Percentiles rank a stretch among this genome's conserved stretches.
Evolutionary conservation across 1,140 invertebrate species (phyloP).

Genomic region (Nephotettix cincticeps): DNA sequence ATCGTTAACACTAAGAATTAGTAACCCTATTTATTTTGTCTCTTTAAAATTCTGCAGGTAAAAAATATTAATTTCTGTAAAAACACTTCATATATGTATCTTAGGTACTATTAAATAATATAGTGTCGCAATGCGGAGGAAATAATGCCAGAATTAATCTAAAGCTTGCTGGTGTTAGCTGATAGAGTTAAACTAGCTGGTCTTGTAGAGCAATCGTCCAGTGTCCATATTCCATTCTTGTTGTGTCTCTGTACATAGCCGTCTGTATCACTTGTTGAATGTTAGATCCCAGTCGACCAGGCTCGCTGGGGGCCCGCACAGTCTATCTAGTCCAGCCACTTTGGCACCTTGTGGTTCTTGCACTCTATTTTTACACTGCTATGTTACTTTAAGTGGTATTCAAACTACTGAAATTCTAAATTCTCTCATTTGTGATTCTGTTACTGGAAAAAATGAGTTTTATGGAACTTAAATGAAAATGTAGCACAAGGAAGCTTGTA

Average conservation of each 20-base stretch:
- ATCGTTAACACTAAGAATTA: too few relatives aligned
- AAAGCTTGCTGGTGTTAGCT: background rate
- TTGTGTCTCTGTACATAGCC: background rate
- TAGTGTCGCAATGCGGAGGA: too few relatives aligned
- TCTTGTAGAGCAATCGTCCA: background rate
- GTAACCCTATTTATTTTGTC: too few relatives aligned
- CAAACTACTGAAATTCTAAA: background rate
- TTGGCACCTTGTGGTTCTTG: background rate
- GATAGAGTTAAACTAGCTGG: background rate
- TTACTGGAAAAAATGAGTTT: background rate
- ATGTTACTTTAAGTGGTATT: background rate
- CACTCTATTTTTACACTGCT: background rate
- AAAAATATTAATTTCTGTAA: too few relatives aligned
- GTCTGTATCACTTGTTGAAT: slow-evolving; percentile 3
- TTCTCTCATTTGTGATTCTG: background rate
- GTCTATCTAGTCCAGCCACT: slow-evolving; percentile 40
- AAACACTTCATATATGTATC: too few relatives aligned
- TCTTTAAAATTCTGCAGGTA: too few relatives aligned
- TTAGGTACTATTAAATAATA: too few relatives aligned
- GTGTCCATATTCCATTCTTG: background rate
- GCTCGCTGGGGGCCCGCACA: slow-evolving; percentile 17
- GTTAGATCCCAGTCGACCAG: slow-evolving; percentile 14
- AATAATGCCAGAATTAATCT: too few relatives aligned
- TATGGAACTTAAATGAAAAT: background rate
- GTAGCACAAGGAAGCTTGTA: background rate